Base-by-base conservation (phyloP, 1,140 invertebrate genomes). In the Drosophila pseudoananassae region DNA sequence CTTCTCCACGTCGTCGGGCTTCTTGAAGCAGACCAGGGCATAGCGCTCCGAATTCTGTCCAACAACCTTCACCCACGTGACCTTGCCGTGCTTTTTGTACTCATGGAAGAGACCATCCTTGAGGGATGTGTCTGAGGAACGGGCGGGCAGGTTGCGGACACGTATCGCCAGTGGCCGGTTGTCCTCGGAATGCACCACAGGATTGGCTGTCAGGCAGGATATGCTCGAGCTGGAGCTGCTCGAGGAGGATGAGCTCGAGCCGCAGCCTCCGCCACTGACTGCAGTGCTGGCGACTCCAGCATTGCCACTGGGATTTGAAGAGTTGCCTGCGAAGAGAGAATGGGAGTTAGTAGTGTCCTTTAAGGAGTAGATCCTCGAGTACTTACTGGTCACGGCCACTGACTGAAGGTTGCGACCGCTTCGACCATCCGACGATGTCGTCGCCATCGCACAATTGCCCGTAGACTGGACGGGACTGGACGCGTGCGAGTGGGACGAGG, bases 21-120 rank as follows among this genome's bases (percentile, higher is more conserved):
- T 99, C 92, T 98, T 99, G 92, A 99, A 99, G 91, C 97, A 98
- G 45, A 97, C 97, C 57, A 98, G 94, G 51, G 97, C 97, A 92
- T 97, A 97, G 74, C 97, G 93, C 72, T 97, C 96, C 14, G 94
- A 94, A 63, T 95, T 96, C 78, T 96, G 94, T 1, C 97, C 97
- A 17, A 96, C 95, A 15, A 98, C 94, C 90, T 97, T 98, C 25
- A 99, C 98, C 94, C 97, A 97, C 73, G 97, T 97, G 78, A 99
- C 97, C 93, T 99, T 99, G 25, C 98, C 98, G 93, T 99, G 97
- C 87, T 99, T 99, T 93, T 99, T 99, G 93, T 99, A 99, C 92
- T 99, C 98, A 93, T 99, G 98, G 93, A 98, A 99, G 64, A 99
- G 94, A 64, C 98, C 98, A 93, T 99, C 98, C 93, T 99, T 98